A percentile compares a stretch with the other conserved stretches of the same genome.
Evolutionary conservation across 2,797 vertebrate genomes (phyloP).

Genomic region (Nannoperca obscura): DNA sequence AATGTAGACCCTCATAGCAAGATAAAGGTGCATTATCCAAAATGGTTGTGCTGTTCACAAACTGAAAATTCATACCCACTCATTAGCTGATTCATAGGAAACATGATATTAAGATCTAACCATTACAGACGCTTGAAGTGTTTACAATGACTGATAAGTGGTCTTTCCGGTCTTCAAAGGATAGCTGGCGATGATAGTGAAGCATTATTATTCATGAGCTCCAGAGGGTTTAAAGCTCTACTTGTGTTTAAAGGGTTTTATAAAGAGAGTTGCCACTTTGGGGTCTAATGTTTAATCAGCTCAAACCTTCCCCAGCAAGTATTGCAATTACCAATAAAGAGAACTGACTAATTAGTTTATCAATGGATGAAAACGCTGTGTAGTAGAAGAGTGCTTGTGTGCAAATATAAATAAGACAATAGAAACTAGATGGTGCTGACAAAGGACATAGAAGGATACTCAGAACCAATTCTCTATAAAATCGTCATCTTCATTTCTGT

Average conservation of each 20-base stretch:
- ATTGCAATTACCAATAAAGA: constrained; percentile 9
- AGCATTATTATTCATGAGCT: constrained; percentile 50
- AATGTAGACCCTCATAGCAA: neutral
- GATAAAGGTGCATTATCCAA: neutral
- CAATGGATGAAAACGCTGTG: neutral
- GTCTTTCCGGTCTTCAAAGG: constrained; percentile 49
- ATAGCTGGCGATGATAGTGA: constrained; percentile 40
- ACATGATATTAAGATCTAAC: constrained; percentile 19
- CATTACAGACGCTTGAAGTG: constrained; percentile 29
- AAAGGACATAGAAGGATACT: neutral
- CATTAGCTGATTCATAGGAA: constrained; percentile 35
- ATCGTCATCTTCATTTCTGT: neutral
- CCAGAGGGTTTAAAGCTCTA: constrained; percentile 24
- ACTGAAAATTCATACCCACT: constrained; percentile 13
- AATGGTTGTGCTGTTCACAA: neutral
- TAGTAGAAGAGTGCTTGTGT: neutral
- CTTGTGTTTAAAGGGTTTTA: constrained; percentile 37
- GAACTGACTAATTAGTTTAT: constrained; percentile 11
- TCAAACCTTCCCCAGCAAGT: constrained; percentile 4
- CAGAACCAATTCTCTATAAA: neutral
- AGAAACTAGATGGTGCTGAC: neutral
- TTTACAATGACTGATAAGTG: constrained; percentile 43
- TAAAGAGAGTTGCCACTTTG: constrained; percentile 23
- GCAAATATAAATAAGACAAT: neutral
- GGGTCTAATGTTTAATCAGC: constrained; percentile 20